A percentile compares a stretch with the other conserved stretches of the same genome.
Conservation (phyloP, 2,888 invertebrate genomes). For the Nomada lathburiana region DNA sequence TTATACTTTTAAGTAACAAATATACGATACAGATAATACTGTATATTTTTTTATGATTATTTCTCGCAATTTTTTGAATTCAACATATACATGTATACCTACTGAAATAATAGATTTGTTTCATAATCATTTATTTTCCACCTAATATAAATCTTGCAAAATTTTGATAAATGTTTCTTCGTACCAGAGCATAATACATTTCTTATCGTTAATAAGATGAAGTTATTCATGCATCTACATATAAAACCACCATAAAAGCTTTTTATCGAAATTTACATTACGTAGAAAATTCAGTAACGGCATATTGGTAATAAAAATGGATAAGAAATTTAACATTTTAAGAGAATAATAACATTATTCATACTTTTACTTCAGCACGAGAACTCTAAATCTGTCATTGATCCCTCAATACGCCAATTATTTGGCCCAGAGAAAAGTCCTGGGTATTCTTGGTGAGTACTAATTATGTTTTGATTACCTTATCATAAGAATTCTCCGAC, state of each 20-base stretch:
- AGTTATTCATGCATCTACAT: neutral
- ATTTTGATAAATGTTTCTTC: neutral
- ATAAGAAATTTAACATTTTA: neutral
- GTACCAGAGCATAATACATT: neutral
- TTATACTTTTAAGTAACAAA: neutral
- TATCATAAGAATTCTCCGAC: too few species aligned
- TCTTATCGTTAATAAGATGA: neutral
- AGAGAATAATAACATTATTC: neutral
- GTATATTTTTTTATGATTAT: neutral
- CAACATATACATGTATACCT: neutral
- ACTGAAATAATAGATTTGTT: neutral
- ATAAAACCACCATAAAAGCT: too few species aligned
- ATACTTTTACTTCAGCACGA: slow-evolving; percentile 43
- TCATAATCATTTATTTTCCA: neutral
- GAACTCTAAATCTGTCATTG: slow-evolving; percentile 79
- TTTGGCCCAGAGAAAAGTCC: slow-evolving; percentile 87
- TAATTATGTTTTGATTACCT: neutral
- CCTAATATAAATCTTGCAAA: neutral
- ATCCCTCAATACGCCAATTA: slow-evolving; percentile 89
- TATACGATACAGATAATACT: neutral
- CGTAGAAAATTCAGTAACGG: too few species aligned
- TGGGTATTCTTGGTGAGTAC: slow-evolving; percentile 88
- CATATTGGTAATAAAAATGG: neutral
- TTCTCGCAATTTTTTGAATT: neutral
- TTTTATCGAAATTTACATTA: too few species aligned